Conservation (phyloP, 2,113 vertebrate genomes). For the Sporophila hypoxantha region DNA sequence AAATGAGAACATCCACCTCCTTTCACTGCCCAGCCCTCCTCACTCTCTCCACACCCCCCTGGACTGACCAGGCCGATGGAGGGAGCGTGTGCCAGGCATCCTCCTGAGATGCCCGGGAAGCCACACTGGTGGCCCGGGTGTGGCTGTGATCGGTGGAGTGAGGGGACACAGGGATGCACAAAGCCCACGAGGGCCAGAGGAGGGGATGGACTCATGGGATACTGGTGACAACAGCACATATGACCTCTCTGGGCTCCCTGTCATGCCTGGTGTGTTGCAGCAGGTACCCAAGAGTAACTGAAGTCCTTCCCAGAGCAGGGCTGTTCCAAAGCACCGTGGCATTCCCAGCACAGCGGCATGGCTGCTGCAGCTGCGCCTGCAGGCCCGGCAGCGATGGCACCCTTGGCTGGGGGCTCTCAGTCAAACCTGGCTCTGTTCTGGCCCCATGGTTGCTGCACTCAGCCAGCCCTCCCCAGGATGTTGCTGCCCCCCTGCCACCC, state of each 20-base stretch:
- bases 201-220: neutral
- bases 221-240: neutral
- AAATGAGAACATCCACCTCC: fast-evolving
- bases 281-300: neutral
- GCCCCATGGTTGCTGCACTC: neutral
- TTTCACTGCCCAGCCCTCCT: neutral
- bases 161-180: neutral
- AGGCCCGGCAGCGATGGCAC: fast-evolving
- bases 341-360: neutral
- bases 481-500: neutral
- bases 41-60: fast-evolving
- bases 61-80: fast-evolving
- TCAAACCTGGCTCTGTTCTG: fast-evolving
- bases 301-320: neutral
- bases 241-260: fast-evolving
- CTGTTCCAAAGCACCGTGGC: neutral
- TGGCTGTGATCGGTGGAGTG: neutral
- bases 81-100: fast-evolving
- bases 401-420: neutral
- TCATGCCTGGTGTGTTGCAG: fast-evolving
- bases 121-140: fast-evolving
- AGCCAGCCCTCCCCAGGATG: too few species aligned
- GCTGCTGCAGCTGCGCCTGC: neutral
- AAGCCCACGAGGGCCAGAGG: fast-evolving
- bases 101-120: fast-evolving